These are phyloP conservation scores for Platycnemis pennipes DNA, from an alignment of 2,888 invertebrate species.

Conservation along the genomic window DNA sequence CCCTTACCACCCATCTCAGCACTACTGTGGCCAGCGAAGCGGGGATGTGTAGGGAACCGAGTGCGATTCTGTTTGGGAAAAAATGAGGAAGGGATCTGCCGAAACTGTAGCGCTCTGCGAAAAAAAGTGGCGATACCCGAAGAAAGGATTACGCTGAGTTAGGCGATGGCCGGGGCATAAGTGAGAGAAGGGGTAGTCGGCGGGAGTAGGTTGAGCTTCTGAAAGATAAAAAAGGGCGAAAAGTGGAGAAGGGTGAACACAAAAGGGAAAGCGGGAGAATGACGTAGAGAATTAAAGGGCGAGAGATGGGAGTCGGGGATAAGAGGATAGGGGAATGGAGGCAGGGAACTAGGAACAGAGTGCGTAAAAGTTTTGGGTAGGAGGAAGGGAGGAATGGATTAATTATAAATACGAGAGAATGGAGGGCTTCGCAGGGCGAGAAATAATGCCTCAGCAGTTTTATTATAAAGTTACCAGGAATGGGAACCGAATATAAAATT, in stretches of 20 bases:
- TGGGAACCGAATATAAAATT: slow-evolving; percentile 2
- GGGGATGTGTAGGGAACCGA: not conserved
- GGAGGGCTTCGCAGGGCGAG: not conserved
- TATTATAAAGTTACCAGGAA: not conserved
- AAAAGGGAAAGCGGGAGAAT: not conserved
- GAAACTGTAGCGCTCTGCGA: slow-evolving; percentile 13
- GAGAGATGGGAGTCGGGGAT: not conserved
- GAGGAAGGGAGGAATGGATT: not conserved
- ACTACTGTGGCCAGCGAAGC: not conserved
- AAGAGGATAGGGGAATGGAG: not conserved
- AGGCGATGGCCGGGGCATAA: slow-evolving; percentile 21
- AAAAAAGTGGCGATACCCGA: slow-evolving; percentile 10
- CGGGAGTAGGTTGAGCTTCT: not conserved
- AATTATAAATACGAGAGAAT: not conserved
- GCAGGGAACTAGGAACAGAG: not conserved
- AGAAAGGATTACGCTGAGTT: slow-evolving; percentile 36
- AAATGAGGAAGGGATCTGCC: not conserved
- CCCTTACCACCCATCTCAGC: not conserved
- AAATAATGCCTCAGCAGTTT: not conserved
- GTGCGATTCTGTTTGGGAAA: not conserved
- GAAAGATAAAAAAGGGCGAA: slow-evolving; percentile 3
- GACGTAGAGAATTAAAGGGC: not conserved
- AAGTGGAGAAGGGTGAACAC: not conserved
- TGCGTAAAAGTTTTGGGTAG: not conserved
- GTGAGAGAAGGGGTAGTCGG: not conserved